phyloP scores from a whole-genome alignment of 1,140 invertebrate species.

The Brachionus asplanchnoidis region DNA sequence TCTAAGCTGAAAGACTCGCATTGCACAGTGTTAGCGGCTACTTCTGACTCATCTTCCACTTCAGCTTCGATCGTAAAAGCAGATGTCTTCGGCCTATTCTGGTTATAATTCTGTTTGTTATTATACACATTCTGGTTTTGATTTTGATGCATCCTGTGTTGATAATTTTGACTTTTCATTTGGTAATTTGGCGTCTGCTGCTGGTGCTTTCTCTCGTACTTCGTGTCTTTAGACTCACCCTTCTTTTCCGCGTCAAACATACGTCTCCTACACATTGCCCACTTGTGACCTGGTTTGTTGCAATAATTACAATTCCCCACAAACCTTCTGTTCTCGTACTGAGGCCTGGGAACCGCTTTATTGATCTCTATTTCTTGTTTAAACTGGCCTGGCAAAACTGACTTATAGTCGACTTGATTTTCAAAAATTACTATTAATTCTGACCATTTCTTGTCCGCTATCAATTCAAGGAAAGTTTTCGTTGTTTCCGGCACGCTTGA shows the following conservation, averaged over 20 bases:
- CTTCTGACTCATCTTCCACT: neutral
- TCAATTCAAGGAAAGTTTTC: neutral
- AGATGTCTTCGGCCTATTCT: neutral
- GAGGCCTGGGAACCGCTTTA: neutral
- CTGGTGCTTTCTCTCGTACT: neutral
- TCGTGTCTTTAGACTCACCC: neutral
- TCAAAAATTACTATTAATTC: constrained; percentile 18
- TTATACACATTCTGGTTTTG: neutral
- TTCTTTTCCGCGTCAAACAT: neutral
- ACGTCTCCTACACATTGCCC: neutral
- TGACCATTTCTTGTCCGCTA: neutral
- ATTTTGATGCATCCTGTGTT: neutral
- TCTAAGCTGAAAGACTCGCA: neutral
- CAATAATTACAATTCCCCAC: constrained; percentile 5
- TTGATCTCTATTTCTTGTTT: constrained; percentile 2
- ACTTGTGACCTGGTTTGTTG: constrained; percentile 4
- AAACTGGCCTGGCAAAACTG: neutral
- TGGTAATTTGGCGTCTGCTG: neutral
- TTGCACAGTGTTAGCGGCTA: neutral
- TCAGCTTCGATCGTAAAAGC: neutral
- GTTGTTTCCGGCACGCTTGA: neutral
- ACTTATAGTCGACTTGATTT: constrained; percentile 1
- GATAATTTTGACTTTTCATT: neutral
- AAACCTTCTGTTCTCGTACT: neutral
- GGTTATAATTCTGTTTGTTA: neutral